These are phyloP conservation scores for Drosophila carrolli DNA, from an alignment of 1,140 invertebrate genomes.

Conservation along the genomic window DNA sequence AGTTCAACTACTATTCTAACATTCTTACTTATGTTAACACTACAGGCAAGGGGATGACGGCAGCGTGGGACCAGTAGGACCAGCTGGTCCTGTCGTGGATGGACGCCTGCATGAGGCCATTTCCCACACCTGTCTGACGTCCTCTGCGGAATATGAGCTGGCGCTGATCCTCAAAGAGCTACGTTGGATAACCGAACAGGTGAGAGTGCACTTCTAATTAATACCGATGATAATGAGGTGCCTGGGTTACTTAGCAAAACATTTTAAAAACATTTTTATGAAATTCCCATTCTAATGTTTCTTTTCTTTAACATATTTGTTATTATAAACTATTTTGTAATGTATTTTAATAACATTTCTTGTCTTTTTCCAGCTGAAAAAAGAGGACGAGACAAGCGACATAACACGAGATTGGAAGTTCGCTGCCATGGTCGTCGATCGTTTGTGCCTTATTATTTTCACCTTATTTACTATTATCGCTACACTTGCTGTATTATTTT, in stretches of 20 bases:
- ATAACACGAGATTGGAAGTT: constrained; percentile 99
- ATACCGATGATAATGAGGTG: no score
- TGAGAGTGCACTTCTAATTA: constrained; percentile 38
- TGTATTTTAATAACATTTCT: neutral
- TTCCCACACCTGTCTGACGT: constrained; percentile 87
- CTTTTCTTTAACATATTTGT: no score
- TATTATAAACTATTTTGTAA: neutral
- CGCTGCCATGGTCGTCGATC: constrained; percentile 99
- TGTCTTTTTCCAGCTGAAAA: constrained; percentile 88
- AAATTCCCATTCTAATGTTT: no score
- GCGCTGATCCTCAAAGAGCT: constrained; percentile 97
- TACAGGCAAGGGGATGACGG: constrained; percentile 84
- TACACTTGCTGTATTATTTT: constrained; percentile 97
- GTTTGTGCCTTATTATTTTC: constrained; percentile 99
- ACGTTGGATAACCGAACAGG: constrained; percentile 90
- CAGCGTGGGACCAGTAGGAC: constrained; percentile 85
- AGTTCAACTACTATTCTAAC: neutral
- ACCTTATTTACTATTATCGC: constrained; percentile 98
- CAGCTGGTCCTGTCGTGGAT: constrained; percentile 74
- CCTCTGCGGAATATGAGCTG: constrained; percentile 92
- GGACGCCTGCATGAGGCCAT: constrained; percentile 81
- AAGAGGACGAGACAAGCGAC: constrained; percentile 94
- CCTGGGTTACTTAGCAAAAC: no score
- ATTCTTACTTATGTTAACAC: no score
- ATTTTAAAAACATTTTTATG: no score